phyloP scores from a whole-genome alignment of 2,888 invertebrate species.

The Dexiosoma caninum region DNA sequence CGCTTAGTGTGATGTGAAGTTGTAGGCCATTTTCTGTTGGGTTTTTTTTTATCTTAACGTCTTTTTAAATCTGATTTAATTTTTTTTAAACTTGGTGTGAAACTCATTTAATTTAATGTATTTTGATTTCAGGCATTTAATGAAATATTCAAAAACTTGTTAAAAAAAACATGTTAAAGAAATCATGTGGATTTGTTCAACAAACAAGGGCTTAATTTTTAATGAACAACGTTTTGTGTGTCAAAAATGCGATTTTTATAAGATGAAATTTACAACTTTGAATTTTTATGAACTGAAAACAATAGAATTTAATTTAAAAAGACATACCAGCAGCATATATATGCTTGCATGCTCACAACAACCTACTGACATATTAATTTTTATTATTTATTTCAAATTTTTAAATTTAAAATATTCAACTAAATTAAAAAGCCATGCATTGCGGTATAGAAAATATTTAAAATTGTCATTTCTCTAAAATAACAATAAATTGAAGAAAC shows the following conservation, averaged over 20 bases:
- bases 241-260: neutral
- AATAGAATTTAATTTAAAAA: neutral
- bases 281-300: neutral
- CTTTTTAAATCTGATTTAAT: constrained; percentile 24
- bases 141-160: neutral
- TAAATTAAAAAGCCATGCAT: too few relatives aligned
- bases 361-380: too few relatives aligned
- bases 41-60: constrained; percentile 34
- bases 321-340: neutral
- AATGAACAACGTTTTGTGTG: neutral
- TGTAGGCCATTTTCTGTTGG: constrained; percentile 30
- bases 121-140: constrained; percentile 7
- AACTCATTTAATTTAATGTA: constrained; percentile 51
- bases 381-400: too few relatives aligned
- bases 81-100: constrained; percentile 41
- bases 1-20: constrained; percentile 23
- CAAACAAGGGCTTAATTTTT: neutral
- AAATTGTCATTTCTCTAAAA: too few relatives aligned
- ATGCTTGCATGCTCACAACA: too few relatives aligned
- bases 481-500: too few relatives aligned
- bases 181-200: constrained; percentile 23
- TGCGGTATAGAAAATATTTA: too few relatives aligned
- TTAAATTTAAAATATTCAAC: too few relatives aligned
- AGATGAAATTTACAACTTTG: neutral
- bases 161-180: neutral